Percentiles rank a stretch among this genome's conserved stretches.
phyloP scores from a whole-genome alignment of 2,888 invertebrate genomes.

The Chironomus tentans region DNA sequence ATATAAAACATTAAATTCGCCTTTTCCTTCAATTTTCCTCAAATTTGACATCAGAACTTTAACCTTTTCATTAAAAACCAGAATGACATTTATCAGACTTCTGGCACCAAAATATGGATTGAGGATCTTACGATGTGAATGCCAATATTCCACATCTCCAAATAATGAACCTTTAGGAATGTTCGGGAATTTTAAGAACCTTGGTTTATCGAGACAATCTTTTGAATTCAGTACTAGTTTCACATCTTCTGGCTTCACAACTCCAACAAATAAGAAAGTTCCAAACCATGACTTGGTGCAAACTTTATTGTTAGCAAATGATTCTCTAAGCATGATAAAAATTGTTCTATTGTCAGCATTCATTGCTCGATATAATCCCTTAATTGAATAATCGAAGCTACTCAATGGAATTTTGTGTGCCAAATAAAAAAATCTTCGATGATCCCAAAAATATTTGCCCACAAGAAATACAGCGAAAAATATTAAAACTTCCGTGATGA shows the following conservation, averaged over 20 bases:
- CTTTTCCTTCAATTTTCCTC: neutral
- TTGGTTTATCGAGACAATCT: neutral
- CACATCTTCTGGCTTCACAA: neutral
- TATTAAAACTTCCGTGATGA: neutral
- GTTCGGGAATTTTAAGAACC: neutral
- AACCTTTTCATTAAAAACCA: neutral
- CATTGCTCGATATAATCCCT: neutral
- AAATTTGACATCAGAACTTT: neutral
- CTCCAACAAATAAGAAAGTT: neutral
- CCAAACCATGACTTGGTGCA: neutral
- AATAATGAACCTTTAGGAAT: neutral
- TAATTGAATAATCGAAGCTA: neutral
- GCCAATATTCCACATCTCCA: neutral
- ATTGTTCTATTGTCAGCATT: neutral
- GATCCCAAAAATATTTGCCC: neutral
- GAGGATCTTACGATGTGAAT: neutral
- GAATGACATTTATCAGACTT: neutral
- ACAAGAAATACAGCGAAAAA: neutral
- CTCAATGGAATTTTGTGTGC: neutral
- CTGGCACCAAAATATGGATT: neutral
- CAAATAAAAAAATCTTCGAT: neutral
- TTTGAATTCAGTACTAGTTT: neutral
- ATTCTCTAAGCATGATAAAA: neutral
- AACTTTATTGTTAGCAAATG: neutral
- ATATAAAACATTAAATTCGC: neutral